These are phyloP conservation scores for Cololabis saira DNA, from an alignment of 2,113 vertebrate genomes.

Conservation along the genomic window DNA sequence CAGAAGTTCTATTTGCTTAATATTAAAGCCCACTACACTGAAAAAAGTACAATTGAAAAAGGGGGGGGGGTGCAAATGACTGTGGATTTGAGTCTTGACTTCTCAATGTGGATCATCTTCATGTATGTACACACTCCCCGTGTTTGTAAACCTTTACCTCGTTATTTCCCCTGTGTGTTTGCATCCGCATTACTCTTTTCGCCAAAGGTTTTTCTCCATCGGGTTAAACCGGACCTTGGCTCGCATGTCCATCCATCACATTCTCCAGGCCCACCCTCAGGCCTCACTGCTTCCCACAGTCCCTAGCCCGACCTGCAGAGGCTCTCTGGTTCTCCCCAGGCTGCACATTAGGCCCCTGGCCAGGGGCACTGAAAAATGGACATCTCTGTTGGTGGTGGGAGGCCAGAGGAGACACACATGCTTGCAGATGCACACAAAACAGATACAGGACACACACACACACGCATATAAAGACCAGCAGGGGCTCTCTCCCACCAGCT, in stretches of 20 bases:
- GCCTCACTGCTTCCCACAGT: conserved; percentile 44
- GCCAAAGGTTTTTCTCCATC: conserved; percentile 66
- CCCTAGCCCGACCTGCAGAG: conserved; percentile 79
- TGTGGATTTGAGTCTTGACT: too few species aligned
- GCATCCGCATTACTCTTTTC: conserved; percentile 33
- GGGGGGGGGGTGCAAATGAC: too few species aligned
- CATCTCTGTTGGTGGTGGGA: conserved; percentile 63
- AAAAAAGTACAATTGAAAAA: too few species aligned
- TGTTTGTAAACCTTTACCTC: conserved; percentile 14
- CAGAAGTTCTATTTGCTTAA: too few species aligned
- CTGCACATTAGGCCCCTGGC: conserved; percentile 77
- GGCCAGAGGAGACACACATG: conserved; percentile 61
- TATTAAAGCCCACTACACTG: too few species aligned
- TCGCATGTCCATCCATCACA: conserved; percentile 78
- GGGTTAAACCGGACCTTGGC: conserved; percentile 63
- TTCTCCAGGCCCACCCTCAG: conserved; percentile 63
- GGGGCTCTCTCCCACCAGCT: conserved; percentile 82
- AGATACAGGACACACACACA: conserved; percentile 46
- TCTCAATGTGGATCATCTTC: neutral
- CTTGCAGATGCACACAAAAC: conserved; percentile 53
- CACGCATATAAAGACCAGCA: conserved; percentile 67
- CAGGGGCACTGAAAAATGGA: conserved; percentile 85
- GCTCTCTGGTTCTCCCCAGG: conserved; percentile 77
- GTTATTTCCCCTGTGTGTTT: conserved; percentile 79
- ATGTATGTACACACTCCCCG: conserved; percentile 27